phyloP scores from a whole-genome alignment of 2,888 invertebrate genomes.

The Hipparchia semele region DNA sequence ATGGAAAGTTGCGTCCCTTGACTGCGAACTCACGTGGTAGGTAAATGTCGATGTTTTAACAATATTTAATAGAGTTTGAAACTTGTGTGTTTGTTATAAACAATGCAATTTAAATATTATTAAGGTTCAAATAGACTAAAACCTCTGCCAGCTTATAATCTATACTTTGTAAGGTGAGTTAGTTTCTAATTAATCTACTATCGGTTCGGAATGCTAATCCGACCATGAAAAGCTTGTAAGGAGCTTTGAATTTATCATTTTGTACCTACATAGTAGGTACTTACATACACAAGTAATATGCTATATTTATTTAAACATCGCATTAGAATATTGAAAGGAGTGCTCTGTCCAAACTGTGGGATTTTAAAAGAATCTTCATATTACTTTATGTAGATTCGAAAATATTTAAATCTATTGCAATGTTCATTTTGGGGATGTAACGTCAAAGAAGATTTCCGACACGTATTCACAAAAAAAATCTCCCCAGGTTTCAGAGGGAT shows the following conservation, averaged over 20 bases:
- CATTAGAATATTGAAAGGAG: no score
- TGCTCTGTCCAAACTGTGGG: not conserved
- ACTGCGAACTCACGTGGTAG: no score
- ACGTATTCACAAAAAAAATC: constrained; percentile 42
- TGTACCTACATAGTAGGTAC: not conserved
- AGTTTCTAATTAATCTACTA: constrained; percentile 3
- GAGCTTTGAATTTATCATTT: not conserved
- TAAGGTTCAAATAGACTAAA: no score
- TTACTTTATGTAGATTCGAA: constrained; percentile 1
- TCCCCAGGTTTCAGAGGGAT: constrained; percentile 51
- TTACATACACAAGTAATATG: not conserved
- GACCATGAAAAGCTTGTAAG: not conserved
- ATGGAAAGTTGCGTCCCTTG: no score
- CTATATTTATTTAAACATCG: no score
- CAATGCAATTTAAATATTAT: not conserved
- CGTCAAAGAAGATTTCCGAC: constrained; percentile 47
- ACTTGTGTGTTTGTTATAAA: not conserved
- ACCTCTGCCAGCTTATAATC: not conserved
- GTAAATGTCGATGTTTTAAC: no score
- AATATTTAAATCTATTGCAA: constrained; percentile 12
- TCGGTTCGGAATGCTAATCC: not conserved
- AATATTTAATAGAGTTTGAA: no score
- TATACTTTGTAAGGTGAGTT: not conserved
- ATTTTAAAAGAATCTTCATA: not conserved
- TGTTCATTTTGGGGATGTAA: constrained; percentile 39